Base-by-base conservation (phyloP, 2,797 vertebrate species). In the Neosilurus mollespiculum region DNA sequence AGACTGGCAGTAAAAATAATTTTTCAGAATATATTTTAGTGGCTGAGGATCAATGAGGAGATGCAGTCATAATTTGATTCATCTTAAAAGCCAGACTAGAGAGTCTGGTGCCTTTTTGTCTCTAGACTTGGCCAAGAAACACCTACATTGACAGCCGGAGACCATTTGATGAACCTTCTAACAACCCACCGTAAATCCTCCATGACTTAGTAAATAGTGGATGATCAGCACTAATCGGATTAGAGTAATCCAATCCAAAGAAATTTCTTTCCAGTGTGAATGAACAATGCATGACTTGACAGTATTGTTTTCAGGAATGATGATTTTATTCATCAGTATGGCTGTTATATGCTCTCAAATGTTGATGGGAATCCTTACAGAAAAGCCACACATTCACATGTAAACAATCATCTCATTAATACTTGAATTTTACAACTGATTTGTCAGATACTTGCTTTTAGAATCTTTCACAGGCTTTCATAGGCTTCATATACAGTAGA, bases 51-150 rank as follows among this genome's bases (percentile, higher is more conserved):
- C 73, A 76, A 9, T n/a, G 56, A 58, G 16, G 24, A 58, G 53
- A 75, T 58, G 16, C 72, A 20, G 6, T 30, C 20, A 76, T 59
- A 37, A 59, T 58, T n/a, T 59, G 54, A 59, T 59, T 59, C 14
- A 20, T 59, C 30, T 76, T 56, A 73, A 73, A 73, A 73, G 53
- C 16, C 43, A 71, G 43, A 51, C 69, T 53, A 24, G 70, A 75
- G 53, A 54, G n/a, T 16, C 49, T 72, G 22, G 49, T 9, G 49
- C 3, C 7, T 2, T 53, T 26, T 56, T 75, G 18, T 22, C 20
- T 76, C 56, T 37, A 22, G 37, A 37, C 3, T 2, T 59, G 20
- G 18, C 54, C 56, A n/a, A 54, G 7, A 72, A 54, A 7, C 49
- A 16, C 14, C 15, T 72, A 24, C 49, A 24, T 71, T 51, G 12